Percentiles rank a stretch among this genome's conserved stretches.
Conservation (phyloP, 2,797 vertebrate genomes). For the Crocidura indochinensis region DNA sequence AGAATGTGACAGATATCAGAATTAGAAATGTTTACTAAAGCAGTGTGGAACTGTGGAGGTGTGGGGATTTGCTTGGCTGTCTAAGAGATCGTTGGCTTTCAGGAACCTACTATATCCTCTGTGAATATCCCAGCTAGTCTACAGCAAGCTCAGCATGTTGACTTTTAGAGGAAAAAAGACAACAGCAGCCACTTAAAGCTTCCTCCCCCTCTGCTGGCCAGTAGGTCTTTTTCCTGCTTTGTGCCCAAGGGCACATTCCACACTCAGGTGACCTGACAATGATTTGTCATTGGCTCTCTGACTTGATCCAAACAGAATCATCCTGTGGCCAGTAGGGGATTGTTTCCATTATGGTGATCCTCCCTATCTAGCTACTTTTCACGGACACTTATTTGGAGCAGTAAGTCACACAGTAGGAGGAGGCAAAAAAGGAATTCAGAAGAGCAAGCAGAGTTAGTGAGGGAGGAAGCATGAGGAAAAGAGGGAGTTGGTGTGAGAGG, state of each 20-base stretch:
- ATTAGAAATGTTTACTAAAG: constrained; percentile 38
- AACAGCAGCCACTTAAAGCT: background rate
- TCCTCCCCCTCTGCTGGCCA: no score
- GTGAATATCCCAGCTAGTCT: background rate
- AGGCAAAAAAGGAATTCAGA: background rate
- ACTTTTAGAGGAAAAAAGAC: background rate
- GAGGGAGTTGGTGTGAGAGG: background rate
- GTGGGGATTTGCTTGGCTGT: no score
- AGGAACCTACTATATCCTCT: background rate
- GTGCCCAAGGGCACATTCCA: no score
- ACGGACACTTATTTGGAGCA: background rate
- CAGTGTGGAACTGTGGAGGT: background rate
- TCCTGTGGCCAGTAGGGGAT: accelerated
- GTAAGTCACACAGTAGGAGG: background rate
- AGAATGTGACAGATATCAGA: background rate
- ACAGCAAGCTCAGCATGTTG: background rate
- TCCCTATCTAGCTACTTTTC: background rate
- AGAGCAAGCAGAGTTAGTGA: background rate
- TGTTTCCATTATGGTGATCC: background rate
- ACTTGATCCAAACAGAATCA: background rate
- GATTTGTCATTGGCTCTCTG: accelerated
- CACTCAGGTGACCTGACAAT: background rate
- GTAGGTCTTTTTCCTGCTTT: background rate
- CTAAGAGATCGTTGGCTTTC: no score
- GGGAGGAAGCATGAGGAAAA: background rate